phyloP scores from a whole-genome alignment of 2,888 invertebrate species.

The Helicoverpa assulta region DNA sequence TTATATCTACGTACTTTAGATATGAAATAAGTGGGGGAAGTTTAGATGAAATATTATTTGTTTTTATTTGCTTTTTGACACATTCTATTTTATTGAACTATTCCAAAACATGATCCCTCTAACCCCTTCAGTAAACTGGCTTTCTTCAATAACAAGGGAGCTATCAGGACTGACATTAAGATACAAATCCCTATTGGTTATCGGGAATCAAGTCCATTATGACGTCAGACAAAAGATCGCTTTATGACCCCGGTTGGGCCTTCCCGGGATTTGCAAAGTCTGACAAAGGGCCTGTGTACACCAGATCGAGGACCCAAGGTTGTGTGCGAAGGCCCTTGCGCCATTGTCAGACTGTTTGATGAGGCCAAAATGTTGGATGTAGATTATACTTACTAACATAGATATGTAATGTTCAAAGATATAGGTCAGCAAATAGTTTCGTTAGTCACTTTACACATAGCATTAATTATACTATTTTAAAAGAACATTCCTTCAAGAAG shows the following conservation, averaged over 20 bases:
- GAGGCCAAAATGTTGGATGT: conserved; percentile 18
- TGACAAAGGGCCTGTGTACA: conserved; percentile 41
- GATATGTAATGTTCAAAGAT: not conserved
- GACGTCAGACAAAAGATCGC: conserved; percentile 51
- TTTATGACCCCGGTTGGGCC: conserved; percentile 30
- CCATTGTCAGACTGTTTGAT: conserved; percentile 33
- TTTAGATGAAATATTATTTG: not conserved
- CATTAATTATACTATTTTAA: too few relatives aligned
- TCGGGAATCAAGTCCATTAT: conserved; percentile 57
- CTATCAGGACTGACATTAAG: conserved; percentile 45
- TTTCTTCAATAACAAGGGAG: conserved; percentile 16
- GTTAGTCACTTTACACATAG: not conserved
- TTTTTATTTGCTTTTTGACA: not conserved
- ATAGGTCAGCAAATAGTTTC: too few relatives aligned
- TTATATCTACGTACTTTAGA: not conserved
- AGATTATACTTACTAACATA: conserved; percentile 15
- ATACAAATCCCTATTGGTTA: conserved; percentile 62
- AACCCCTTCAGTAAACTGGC: conserved; percentile 23
- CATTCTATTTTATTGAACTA: not conserved
- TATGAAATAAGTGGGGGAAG: not conserved
- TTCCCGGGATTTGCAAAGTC: conserved; percentile 19
- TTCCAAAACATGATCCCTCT: not conserved
- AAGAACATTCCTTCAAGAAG: too few relatives aligned
- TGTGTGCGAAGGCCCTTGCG: conserved; percentile 30
- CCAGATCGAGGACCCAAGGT: conserved; percentile 21